Conservation (phyloP, 2,888 invertebrate genomes). For the Eupithecia dodoneata region DNA sequence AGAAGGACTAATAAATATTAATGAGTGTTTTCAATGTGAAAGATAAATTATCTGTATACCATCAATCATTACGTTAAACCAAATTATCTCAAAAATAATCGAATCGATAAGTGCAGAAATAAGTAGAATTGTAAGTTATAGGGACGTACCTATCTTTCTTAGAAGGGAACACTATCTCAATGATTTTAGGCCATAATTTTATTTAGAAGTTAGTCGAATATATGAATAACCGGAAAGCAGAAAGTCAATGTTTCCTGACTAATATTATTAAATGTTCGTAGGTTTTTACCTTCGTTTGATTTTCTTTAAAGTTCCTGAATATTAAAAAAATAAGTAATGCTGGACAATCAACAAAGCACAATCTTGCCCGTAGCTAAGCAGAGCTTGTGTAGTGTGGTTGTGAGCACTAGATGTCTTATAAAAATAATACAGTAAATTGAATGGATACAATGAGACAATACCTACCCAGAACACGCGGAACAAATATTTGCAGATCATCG, state of each 20-base stretch:
- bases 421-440: too few species aligned
- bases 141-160: not conserved
- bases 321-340: too few species aligned
- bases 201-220: not conserved
- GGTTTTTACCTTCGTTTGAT: not conserved
- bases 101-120: not conserved
- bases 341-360: too few species aligned
- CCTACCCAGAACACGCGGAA: too few species aligned
- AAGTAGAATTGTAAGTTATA: not conserved
- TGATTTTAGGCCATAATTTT: not conserved
- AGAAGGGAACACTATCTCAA: not conserved
- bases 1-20: not conserved
- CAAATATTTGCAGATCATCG: too few species aligned
- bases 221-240: not conserved
- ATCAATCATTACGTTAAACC: not conserved
- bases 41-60: not conserved
- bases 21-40: not conserved
- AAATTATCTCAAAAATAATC: not conserved
- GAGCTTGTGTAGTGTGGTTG: too few species aligned
- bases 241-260: not conserved
- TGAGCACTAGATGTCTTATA: too few species aligned
- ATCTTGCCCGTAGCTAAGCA: too few species aligned
- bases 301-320: too few species aligned
- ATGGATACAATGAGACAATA: too few species aligned
- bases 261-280: not conserved